phyloP scores from a whole-genome alignment of 2,797 vertebrate genomes.

The Myripristis murdjan region DNA sequence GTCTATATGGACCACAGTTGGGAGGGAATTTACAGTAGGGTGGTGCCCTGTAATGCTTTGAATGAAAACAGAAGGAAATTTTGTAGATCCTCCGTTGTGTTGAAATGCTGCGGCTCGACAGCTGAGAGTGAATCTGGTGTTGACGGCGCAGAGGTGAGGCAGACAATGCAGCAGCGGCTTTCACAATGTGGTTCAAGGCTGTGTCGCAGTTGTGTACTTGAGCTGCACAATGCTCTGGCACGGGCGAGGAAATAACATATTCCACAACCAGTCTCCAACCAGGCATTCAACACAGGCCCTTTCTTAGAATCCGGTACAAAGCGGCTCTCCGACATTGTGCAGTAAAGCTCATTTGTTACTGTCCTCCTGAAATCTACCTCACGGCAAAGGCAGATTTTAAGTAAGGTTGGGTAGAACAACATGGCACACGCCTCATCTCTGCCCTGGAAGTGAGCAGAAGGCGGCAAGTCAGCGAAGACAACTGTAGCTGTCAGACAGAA shows the following conservation, averaged over 20 bases:
- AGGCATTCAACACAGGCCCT: constrained; percentile 23
- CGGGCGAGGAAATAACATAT: constrained; percentile 76
- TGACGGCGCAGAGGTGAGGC: constrained; percentile 69
- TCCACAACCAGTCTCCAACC: constrained; percentile 44
- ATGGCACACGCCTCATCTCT: background rate
- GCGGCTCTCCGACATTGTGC: constrained; percentile 35
- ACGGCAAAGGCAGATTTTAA: background rate
- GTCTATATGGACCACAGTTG: constrained; percentile 20
- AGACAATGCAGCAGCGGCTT: constrained; percentile 76
- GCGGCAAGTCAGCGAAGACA: background rate
- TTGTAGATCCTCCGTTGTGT: constrained; percentile 31
- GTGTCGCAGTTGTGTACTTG: constrained; percentile 77
- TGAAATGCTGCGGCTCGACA: constrained; percentile 26
- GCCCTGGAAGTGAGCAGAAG: background rate
- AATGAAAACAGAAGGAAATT: constrained; percentile 52
- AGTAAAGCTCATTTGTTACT: constrained; percentile 24
- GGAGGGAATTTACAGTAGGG: constrained; percentile 6
- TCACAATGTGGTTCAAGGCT: constrained; percentile 86
- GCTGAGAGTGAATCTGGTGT: constrained; percentile 77
- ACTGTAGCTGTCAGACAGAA: constrained; percentile 26
- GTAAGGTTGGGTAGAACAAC: background rate
- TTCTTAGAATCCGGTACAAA: constrained; percentile 30
- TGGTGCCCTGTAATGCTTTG: constrained; percentile 20
- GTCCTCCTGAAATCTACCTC: constrained; percentile 16
- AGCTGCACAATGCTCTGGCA: constrained; percentile 81